phyloP scores from a whole-genome alignment of 2,113 vertebrate species.

The Oreochromis tanganicae region DNA sequence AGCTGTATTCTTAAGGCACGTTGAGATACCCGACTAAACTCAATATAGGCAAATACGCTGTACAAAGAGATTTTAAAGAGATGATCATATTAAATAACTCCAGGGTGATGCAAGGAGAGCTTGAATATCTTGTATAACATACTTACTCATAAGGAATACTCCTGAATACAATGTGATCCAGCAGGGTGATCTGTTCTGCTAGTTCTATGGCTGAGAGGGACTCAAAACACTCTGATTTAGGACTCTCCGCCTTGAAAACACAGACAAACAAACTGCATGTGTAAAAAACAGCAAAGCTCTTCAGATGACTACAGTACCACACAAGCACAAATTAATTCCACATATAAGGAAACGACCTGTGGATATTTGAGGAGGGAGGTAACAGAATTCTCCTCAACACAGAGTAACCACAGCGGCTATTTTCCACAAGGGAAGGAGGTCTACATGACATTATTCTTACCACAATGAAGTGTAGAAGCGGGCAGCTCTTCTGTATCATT shows the following conservation, averaged over 20 bases:
- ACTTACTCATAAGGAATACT: slow-evolving; percentile 96
- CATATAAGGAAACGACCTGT: neutral
- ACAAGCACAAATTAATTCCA: neutral
- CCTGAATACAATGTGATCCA: slow-evolving; percentile 92
- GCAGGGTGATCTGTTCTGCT: slow-evolving; percentile 93
- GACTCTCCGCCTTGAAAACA: slow-evolving; percentile 76
- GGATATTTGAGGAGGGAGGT: neutral
- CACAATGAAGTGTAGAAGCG: slow-evolving; percentile 67
- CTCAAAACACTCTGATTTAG: slow-evolving; percentile 87
- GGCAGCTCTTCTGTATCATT: slow-evolving; percentile 64
- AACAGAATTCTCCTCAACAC: neutral
- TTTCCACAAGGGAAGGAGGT: neutral
- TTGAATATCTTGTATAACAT: neutral
- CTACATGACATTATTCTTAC: slow-evolving; percentile 37
- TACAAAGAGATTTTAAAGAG: neutral
- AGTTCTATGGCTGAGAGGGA: slow-evolving; percentile 93
- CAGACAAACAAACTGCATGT: neutral
- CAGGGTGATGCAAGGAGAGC: neutral
- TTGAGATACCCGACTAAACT: neutral
- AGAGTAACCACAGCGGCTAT: neutral
- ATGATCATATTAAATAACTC: neutral
- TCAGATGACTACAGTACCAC: neutral
- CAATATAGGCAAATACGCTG: neutral
- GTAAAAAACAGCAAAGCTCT: neutral
- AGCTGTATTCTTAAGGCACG: neutral